A percentile compares a stretch with the other conserved stretches of the same genome.
phyloP scores from a whole-genome alignment of 2,797 vertebrate species.

The Pipistrellus pipistrellus region DNA sequence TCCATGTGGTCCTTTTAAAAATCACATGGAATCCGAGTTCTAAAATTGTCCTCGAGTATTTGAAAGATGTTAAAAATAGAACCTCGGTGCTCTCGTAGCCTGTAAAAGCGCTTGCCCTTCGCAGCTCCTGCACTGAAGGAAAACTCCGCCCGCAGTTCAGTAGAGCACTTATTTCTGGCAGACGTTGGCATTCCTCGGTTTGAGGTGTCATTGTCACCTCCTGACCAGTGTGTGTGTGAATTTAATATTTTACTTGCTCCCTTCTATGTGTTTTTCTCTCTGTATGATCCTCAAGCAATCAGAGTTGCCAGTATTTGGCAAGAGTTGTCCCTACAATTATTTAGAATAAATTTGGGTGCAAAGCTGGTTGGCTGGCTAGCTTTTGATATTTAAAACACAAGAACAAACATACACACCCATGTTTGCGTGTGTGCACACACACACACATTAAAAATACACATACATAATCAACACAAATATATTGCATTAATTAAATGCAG shows the following conservation, averaged over 20 bases:
- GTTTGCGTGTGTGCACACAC: neutral
- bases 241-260: constrained; percentile 5
- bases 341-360: constrained; percentile 49
- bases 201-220: constrained; percentile 48
- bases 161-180: neutral
- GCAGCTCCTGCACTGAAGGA: neutral
- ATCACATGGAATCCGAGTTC: constrained; percentile 49
- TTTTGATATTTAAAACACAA: constrained; percentile 5
- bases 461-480: neutral
- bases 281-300: constrained; percentile 20
- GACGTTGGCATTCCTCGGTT: neutral
- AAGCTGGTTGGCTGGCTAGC: neutral
- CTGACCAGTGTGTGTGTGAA: constrained; percentile 28
- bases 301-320: constrained; percentile 45
- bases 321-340: constrained; percentile 28
- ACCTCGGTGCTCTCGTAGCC: neutral
- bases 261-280: constrained; percentile 8
- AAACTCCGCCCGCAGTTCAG: neutral
- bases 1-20: constrained; percentile 54
- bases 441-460: neutral
- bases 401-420: neutral
- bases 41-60: constrained; percentile 36
- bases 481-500: neutral
- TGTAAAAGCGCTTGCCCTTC: constrained; percentile 18
- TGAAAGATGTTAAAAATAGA: constrained; percentile 58